Evolutionary conservation across 2,113 vertebrate genomes (phyloP).

Genomic region (Corynorhinus townsendii): DNA sequence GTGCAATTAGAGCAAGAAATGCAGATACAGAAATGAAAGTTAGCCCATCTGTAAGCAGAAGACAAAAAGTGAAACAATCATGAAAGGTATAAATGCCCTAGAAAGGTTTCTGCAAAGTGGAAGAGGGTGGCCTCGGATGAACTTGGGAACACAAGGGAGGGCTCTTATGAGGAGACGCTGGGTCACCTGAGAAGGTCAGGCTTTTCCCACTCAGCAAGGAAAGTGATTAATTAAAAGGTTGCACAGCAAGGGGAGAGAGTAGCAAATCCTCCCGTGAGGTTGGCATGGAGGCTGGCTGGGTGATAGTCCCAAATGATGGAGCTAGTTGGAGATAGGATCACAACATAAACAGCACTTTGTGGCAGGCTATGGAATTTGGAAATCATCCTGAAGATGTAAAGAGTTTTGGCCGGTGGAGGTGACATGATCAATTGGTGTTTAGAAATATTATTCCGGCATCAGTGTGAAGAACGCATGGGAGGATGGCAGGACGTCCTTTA

Average conservation of each 20-base stretch:
- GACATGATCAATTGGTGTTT: constrained; percentile 42
- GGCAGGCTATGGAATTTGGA: constrained; percentile 41
- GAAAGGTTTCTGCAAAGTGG: neutral
- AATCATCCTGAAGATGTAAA: constrained; percentile 37
- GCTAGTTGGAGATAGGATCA: neutral
- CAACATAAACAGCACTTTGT: constrained; percentile 30
- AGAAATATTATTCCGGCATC: constrained; percentile 61
- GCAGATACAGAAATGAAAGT: neutral
- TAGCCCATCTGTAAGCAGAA: neutral
- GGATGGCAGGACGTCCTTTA: constrained; percentile 9
- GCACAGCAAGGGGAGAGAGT: neutral
- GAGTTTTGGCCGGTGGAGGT: constrained; percentile 46
- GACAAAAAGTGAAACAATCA: neutral
- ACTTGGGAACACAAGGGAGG: neutral
- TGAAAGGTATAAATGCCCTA: neutral
- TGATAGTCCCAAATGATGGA: neutral
- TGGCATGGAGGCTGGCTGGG: neutral
- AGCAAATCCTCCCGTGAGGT: neutral
- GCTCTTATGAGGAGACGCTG: neutral
- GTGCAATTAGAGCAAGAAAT: neutral
- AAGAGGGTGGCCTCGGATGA: neutral
- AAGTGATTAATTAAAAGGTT: neutral
- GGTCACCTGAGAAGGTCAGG: neutral
- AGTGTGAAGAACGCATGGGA: constrained; percentile 31
- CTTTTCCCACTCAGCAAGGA: neutral